A percentile compares a stretch with the other conserved stretches of the same genome.
Evolutionary conservation across 2,113 vertebrate species (phyloP).

Genomic region (Carassius auratus): DNA sequence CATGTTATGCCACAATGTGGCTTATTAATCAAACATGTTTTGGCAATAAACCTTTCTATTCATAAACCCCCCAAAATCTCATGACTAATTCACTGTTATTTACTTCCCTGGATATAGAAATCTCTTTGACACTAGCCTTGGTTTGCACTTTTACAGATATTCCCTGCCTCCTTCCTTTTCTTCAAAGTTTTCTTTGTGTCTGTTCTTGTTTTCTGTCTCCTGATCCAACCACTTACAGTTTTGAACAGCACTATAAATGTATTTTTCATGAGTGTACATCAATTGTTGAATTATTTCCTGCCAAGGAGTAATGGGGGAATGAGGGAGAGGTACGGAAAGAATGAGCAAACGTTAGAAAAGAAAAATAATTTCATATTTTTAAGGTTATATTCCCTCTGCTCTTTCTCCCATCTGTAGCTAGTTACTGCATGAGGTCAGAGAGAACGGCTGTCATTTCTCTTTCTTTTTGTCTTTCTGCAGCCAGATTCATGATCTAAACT

Average conservation of each 20-base stretch:
- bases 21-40: slow-evolving; percentile 4
- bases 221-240: slow-evolving; percentile 46
- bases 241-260: slow-evolving; percentile 49
- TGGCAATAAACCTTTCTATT: slow-evolving; percentile 5
- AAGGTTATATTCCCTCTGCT: slow-evolving; percentile 48
- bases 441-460: slow-evolving; percentile 53
- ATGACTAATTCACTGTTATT: slow-evolving; percentile 9
- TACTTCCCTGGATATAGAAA: neutral
- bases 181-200: slow-evolving; percentile 42
- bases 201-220: slow-evolving; percentile 48
- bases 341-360: slow-evolving; percentile 45
- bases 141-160: neutral
- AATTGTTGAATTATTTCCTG: slow-evolving; percentile 57
- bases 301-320: slow-evolving; percentile 49
- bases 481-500: neutral
- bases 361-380: slow-evolving; percentile 62
- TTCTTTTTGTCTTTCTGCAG: slow-evolving; percentile 27
- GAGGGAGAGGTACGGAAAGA: slow-evolving; percentile 65
- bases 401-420: slow-evolving; percentile 61
- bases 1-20: slow-evolving; percentile 29
- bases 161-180: neutral
- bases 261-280: slow-evolving; percentile 46
- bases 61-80: neutral
- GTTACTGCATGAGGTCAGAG: slow-evolving; percentile 61
- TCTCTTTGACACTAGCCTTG: slow-evolving; percentile 2